Evolutionary conservation across 2,113 vertebrate genomes (phyloP).

Genomic region (Nanorana parkeri): DNA sequence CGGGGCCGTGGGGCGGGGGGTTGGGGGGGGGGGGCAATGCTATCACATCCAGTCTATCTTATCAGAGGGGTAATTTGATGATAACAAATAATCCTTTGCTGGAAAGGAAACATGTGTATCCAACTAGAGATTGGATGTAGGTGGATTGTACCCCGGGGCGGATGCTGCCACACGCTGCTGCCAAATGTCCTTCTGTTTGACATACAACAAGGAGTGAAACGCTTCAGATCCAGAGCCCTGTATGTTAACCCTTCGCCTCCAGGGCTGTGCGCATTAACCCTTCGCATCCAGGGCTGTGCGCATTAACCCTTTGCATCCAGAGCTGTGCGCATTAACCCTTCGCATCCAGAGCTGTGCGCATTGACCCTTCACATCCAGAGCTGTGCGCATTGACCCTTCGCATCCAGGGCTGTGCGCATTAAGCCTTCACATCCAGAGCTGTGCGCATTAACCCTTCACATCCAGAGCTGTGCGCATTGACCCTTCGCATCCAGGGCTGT

Average conservation of each 20-base stretch:
- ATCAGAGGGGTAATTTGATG: slow-evolving; percentile 81
- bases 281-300: too few species aligned
- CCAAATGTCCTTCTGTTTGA: slow-evolving; percentile 81
- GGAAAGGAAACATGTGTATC: slow-evolving; percentile 92
- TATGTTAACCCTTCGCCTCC: slow-evolving; percentile 62
- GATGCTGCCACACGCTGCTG: slow-evolving; percentile 55
- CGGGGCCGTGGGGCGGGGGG: slow-evolving; percentile 52
- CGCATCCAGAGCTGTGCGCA: too few species aligned
- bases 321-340: too few species aligned
- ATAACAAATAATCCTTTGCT: slow-evolving; percentile 88
- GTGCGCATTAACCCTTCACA: too few species aligned
- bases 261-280: too few species aligned
- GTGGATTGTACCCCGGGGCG: slow-evolving; percentile 85
- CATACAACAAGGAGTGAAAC: slow-evolving; percentile 69
- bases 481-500: too few species aligned
- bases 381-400: too few species aligned
- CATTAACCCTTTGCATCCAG: too few species aligned
- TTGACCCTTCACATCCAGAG: too few species aligned
- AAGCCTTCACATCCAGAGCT: too few species aligned
- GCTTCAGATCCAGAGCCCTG: not conserved
- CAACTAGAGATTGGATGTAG: slow-evolving; percentile 80
- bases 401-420: too few species aligned
- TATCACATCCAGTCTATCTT: slow-evolving; percentile 80
- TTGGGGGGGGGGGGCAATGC: slow-evolving; percentile 48
- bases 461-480: too few species aligned